These are phyloP conservation scores for Stenoptilia bipunctidactyla DNA, from an alignment of 2,888 invertebrate species.

Conservation along the genomic window DNA sequence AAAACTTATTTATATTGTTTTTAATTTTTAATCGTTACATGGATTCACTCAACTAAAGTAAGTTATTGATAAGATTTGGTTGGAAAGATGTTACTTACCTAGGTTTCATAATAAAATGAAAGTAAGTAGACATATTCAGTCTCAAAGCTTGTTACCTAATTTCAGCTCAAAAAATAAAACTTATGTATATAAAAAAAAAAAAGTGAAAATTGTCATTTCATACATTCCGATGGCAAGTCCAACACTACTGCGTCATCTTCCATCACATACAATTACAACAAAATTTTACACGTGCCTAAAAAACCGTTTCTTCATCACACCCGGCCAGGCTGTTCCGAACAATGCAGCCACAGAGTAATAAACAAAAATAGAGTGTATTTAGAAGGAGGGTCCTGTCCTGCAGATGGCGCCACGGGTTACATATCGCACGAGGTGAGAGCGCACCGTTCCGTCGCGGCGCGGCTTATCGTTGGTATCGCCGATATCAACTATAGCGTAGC, in stretches of 20 bases:
- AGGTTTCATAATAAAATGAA: too few relatives aligned
- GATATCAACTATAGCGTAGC: constrained; percentile 23
- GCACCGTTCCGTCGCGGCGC: constrained; percentile 36
- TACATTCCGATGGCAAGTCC: too few relatives aligned
- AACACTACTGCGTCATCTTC: too few relatives aligned
- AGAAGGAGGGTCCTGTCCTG: constrained; percentile 7
- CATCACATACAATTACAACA: too few relatives aligned
- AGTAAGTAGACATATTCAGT: constrained; percentile 7
- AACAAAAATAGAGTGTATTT: not conserved
- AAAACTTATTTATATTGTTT: too few relatives aligned
- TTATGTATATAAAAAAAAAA: too few relatives aligned
- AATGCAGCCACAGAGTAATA: not conserved
- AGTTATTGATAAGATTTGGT: constrained; percentile 19
- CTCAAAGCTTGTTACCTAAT: constrained; percentile 15
- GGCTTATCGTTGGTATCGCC: constrained; percentile 51
- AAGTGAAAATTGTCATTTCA: too few relatives aligned
- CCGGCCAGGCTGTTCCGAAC: not conserved
- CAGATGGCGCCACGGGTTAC: constrained; percentile 50
- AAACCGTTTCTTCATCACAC: not conserved
- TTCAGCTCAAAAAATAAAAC: too few relatives aligned
- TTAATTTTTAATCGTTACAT: too few relatives aligned
- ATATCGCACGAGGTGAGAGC: constrained; percentile 50
- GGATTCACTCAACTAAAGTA: too few relatives aligned
- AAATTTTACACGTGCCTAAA: not conserved
- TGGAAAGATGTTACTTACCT: constrained; percentile 19